These are phyloP conservation scores for Taenaris catops DNA, from an alignment of 2,888 invertebrate genomes.

Conservation along the genomic window DNA sequence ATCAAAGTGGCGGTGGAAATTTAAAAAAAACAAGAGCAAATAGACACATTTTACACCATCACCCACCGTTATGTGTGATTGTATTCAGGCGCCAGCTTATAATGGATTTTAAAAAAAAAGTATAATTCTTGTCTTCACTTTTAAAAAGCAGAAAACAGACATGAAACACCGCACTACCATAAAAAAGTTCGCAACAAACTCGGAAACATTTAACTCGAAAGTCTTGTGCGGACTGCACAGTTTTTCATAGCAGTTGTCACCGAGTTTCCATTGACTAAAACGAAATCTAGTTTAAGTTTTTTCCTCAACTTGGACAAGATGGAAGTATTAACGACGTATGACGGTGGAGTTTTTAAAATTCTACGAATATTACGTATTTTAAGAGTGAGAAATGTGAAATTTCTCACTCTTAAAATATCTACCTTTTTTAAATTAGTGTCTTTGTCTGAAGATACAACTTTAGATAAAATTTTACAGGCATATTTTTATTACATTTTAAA, in stretches of 20 bases:
- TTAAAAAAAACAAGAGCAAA: not conserved
- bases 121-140: not conserved
- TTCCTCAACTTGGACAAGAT: conserved; percentile 37
- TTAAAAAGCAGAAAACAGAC: not conserved
- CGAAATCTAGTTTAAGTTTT: conserved; percentile 43
- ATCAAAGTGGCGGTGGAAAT: not conserved
- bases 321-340: conserved; percentile 40
- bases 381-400: conserved; percentile 20
- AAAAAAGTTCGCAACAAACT: not conserved
- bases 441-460: conserved; percentile 1
- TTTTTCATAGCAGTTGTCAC: conserved; percentile 10
- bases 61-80: not conserved
- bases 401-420: conserved; percentile 18
- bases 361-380: conserved; percentile 15
- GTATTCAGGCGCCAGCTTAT: not conserved
- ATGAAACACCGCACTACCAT: not conserved
- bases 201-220: conserved; percentile 9
- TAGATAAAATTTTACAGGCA: too few relatives aligned
- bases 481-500: too few relatives aligned
- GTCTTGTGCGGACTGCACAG: conserved; percentile 3
- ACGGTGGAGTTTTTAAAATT: conserved; percentile 14
- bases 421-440: conserved; percentile 15
- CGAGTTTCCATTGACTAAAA: conserved; percentile 44
- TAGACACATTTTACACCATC: not conserved
- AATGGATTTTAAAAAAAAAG: not conserved